Percentiles rank a stretch among this genome's conserved stretches.
Evolutionary conservation across 2,888 invertebrate species (phyloP).

Genomic region (Temnothorax rugatulus): DNA sequence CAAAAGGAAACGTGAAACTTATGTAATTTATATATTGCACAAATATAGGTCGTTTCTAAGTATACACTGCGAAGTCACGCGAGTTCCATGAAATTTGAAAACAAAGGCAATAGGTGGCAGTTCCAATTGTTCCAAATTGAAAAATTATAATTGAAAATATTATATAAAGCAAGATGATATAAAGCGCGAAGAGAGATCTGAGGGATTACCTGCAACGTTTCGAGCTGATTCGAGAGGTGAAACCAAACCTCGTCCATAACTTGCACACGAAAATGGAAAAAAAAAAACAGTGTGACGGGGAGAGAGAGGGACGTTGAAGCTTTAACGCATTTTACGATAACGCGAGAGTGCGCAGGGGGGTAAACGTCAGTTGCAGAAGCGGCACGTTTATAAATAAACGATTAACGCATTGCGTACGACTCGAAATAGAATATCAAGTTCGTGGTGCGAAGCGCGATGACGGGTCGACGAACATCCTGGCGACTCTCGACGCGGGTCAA

Average conservation of each 20-base stretch:
- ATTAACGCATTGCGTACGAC: slow-evolving; percentile 82
- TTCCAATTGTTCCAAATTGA: no score
- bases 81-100: neutral
- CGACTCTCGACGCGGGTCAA: neutral
- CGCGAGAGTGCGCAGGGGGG: neutral
- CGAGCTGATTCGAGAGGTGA: slow-evolving; percentile 82
- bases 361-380: slow-evolving; percentile 77
- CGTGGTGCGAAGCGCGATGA: slow-evolving; percentile 57
- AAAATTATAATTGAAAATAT: neutral
- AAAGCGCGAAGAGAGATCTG: neutral
- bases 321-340: slow-evolving; percentile 59
- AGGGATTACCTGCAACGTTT: slow-evolving; percentile 82
- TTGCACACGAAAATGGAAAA: slow-evolving; percentile 20
- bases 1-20: neutral
- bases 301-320: slow-evolving; percentile 7
- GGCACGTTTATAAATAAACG: slow-evolving; percentile 84
- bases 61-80: neutral
- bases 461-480: slow-evolving; percentile 31
- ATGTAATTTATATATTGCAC: neutral
- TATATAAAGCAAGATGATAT: slow-evolving; percentile 18
- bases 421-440: slow-evolving; percentile 82
- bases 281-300: neutral
- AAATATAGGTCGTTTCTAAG: neutral
- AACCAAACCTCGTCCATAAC: slow-evolving; percentile 85
- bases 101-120: neutral